These are phyloP conservation scores for Dyspetes luteomarginatus DNA, from an alignment of 2,888 invertebrate genomes.

Conservation along the genomic window DNA sequence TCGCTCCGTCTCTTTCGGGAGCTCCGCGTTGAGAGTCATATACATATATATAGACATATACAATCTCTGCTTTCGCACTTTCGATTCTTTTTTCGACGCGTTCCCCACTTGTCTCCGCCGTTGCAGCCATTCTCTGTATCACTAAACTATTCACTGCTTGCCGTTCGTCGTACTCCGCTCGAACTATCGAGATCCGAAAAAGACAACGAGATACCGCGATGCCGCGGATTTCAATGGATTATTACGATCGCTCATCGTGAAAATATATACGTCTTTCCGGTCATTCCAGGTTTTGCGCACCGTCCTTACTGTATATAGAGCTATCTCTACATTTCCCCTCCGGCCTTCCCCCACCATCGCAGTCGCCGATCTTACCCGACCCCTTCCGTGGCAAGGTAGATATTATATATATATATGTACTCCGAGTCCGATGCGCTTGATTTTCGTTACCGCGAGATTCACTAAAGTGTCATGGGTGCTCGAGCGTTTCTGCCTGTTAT, in stretches of 20 bases:
- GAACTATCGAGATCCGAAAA: slow-evolving; percentile 18
- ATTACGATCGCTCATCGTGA: slow-evolving; percentile 36
- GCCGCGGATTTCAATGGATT: slow-evolving; percentile 47
- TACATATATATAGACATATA: too few relatives aligned
- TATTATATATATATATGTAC: slow-evolving; percentile 20
- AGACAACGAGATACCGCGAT: slow-evolving; percentile 21
- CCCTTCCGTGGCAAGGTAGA: slow-evolving; percentile 3
- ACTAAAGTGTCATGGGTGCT: slow-evolving; percentile 21
- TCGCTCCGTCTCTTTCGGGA: slow-evolving; percentile 15
- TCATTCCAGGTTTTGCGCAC: slow-evolving; percentile 29
- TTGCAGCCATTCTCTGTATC: slow-evolving; percentile 21
- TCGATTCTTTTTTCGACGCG: slow-evolving; percentile 32
- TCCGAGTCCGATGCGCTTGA: background rate
- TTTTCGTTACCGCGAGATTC: slow-evolving; percentile 38
- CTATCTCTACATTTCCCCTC: slow-evolving; percentile 15
- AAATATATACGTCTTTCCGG: slow-evolving; percentile 20
- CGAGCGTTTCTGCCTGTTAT: background rate
- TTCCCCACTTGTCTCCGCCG: slow-evolving; percentile 42
- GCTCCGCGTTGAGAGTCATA: slow-evolving; percentile 9
- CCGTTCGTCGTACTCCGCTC: slow-evolving; percentile 1
- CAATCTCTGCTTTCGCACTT: slow-evolving; percentile 26
- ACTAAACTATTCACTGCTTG: slow-evolving; percentile 55
- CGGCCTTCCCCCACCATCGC: background rate
- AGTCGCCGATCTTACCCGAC: background rate
- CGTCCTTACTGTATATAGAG: slow-evolving; percentile 22